These are phyloP conservation scores for Colossoma macropomum DNA, from an alignment of 2,113 vertebrate genomes.

Conservation along the genomic window DNA sequence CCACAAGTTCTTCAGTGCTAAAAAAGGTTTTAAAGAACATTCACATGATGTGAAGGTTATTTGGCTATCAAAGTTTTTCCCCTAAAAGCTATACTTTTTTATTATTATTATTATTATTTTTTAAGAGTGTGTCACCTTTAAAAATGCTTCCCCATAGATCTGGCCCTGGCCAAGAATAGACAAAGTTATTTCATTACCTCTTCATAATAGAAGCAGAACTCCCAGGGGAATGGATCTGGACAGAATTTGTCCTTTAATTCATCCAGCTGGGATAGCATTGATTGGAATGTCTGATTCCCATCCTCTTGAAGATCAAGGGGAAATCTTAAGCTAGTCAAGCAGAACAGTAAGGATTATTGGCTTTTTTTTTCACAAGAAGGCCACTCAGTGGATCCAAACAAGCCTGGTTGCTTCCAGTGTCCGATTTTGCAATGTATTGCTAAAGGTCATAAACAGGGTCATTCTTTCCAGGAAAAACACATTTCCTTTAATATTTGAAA, in stretches of 20 bases:
- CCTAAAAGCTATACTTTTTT: too few species aligned
- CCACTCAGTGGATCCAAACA: conserved; percentile 35
- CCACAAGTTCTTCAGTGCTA: too few species aligned
- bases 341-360: conserved; percentile 67
- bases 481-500: too few species aligned
- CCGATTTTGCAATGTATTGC: conserved; percentile 5
- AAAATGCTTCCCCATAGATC: not conserved
- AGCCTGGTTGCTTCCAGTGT: conserved; percentile 31
- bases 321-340: conserved; percentile 59
- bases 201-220: conserved; percentile 69
- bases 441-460: not conserved
- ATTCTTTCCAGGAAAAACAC: not conserved
- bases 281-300: conserved; percentile 69
- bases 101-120: too few species aligned
- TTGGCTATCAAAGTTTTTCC: too few species aligned
- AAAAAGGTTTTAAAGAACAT: too few species aligned
- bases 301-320: conserved; percentile 55
- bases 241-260: conserved; percentile 73
- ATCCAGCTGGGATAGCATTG: conserved; percentile 39
- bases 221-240: conserved; percentile 57
- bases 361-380: conserved; percentile 66
- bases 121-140: too few species aligned
- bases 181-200: conserved; percentile 71
- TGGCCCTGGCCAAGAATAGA: conserved; percentile 61
- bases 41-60: too few species aligned